Conservation (phyloP, 35 echinoderm and acorn worm genomes). For the Ptychodera flava region DNA sequence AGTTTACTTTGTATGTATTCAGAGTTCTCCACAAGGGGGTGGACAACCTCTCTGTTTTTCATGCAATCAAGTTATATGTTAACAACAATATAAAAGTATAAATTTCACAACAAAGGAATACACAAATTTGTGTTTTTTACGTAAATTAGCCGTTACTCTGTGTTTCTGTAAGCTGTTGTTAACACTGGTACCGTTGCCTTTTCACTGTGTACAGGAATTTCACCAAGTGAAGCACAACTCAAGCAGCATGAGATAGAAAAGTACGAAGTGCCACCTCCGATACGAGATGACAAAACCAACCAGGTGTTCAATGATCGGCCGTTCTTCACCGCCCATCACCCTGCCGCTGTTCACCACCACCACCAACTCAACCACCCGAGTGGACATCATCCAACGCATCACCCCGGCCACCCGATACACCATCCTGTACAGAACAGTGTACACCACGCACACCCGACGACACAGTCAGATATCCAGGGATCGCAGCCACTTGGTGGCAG, state of each 20-base stretch:
- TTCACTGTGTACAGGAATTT: background rate
- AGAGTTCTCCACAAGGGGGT: too few species aligned
- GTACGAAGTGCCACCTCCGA: background rate
- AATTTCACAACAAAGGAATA: too few species aligned
- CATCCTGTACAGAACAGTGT: background rate
- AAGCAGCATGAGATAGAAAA: background rate
- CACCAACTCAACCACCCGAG: background rate
- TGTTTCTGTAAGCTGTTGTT: too few species aligned
- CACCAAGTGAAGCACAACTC: background rate
- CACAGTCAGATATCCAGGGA: background rate
- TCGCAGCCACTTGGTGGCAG: too few species aligned
- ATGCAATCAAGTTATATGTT: too few species aligned
- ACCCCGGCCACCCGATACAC: background rate
- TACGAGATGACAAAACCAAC: background rate
- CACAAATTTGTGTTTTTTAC: too few species aligned
- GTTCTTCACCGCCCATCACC: background rate
- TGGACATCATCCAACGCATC: background rate
- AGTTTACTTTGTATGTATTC: too few species aligned
- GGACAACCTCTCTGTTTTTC: too few species aligned
- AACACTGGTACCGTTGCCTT: too few species aligned
- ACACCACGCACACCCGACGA: background rate
- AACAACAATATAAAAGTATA: too few species aligned
- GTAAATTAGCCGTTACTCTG: too few species aligned
- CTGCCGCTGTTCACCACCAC: background rate
- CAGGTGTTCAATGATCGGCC: background rate